phyloP scores from a whole-genome alignment of 2,113 vertebrate species.

The Labeo rohita region DNA sequence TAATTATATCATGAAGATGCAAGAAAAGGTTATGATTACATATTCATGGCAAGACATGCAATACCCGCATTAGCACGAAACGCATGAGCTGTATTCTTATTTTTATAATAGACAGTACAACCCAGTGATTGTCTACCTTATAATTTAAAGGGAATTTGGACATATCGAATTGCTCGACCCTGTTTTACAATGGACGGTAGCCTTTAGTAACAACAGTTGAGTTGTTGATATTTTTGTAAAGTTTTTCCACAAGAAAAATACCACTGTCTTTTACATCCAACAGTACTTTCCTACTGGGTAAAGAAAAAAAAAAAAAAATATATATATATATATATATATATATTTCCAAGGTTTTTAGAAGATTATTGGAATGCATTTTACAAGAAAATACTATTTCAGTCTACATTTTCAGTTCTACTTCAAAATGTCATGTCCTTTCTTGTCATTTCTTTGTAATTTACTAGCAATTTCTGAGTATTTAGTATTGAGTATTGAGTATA shows the following conservation, averaged over 20 bases:
- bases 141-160: background rate
- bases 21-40: slow-evolving; percentile 41
- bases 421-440: too few relatives aligned
- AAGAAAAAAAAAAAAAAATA: background rate
- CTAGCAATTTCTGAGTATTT: too few relatives aligned
- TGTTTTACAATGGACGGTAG: background rate
- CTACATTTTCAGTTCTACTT: too few relatives aligned
- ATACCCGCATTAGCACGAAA: slow-evolving; percentile 16
- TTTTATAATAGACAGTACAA: background rate
- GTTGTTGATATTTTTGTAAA: too few relatives aligned
- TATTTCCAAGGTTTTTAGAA: too few relatives aligned
- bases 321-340: background rate
- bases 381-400: too few relatives aligned
- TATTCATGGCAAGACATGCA: slow-evolving; percentile 30
- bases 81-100: background rate
- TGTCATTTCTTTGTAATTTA: too few relatives aligned
- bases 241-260: too few relatives aligned
- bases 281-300: background rate
- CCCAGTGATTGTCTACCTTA: background rate
- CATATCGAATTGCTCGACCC: background rate
- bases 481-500: too few relatives aligned
- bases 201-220: background rate
- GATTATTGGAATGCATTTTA: too few relatives aligned
- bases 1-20: slow-evolving; percentile 32
- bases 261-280: background rate